Evolutionary conservation across 2,797 vertebrate genomes (phyloP).

Genomic region (Amblyraja radiata): DNA sequence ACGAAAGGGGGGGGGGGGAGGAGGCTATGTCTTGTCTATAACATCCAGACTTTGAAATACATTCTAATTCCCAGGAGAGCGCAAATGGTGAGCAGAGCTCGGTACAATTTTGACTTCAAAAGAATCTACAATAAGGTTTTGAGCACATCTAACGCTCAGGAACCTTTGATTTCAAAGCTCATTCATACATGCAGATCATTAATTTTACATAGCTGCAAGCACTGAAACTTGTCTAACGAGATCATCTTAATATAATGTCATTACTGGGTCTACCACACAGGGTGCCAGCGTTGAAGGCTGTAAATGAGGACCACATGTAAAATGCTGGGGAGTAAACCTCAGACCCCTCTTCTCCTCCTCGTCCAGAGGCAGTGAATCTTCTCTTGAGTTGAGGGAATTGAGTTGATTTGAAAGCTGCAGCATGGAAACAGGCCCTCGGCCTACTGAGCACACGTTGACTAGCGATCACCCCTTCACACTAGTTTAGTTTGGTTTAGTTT

Average conservation of each 20-base stretch:
- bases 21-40: background rate
- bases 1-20: background rate
- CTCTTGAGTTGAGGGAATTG: too few relatives aligned
- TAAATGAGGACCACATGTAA: background rate
- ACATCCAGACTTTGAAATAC: background rate
- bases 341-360: background rate
- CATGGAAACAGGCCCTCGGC: too few relatives aligned
- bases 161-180: background rate
- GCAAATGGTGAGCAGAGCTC: background rate
- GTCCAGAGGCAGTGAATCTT: background rate
- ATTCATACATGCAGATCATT: background rate
- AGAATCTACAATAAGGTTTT: constrained; percentile 1
- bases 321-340: background rate
- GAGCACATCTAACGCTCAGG: background rate
- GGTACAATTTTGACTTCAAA: background rate
- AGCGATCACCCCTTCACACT: too few relatives aligned
- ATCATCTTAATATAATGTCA: background rate
- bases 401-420: too few relatives aligned
- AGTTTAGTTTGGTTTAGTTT: too few relatives aligned
- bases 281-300: background rate
- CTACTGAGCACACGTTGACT: too few relatives aligned
- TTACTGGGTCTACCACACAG: background rate
- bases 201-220: constrained; percentile 1
- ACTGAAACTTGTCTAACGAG: background rate
- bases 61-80: background rate